phyloP scores from a whole-genome alignment of 2,113 vertebrate genomes.

The Cynopterus brachyotis region DNA sequence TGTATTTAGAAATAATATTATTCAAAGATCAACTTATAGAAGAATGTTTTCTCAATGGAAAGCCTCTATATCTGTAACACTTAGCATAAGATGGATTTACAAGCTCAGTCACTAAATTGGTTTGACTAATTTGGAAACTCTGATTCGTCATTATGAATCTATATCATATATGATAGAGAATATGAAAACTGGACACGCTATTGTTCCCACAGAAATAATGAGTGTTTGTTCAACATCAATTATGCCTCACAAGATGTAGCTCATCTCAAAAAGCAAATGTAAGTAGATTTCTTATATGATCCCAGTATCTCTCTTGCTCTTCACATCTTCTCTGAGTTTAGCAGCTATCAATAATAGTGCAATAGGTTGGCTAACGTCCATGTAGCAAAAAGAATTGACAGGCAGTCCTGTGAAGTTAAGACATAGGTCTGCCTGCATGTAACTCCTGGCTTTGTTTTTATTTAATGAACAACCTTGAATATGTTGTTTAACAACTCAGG shows the following conservation, averaged over 20 bases:
- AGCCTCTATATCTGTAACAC: not conserved
- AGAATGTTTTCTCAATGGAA: not conserved
- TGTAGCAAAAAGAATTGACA: not conserved
- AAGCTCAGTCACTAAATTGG: not conserved
- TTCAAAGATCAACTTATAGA: not conserved
- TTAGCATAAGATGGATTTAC: not conserved
- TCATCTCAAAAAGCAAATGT: not conserved
- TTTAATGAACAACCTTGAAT: not conserved
- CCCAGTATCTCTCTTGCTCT: not conserved
- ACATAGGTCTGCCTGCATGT: not conserved
- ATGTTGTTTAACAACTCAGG: not conserved
- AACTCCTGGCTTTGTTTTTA: not conserved
- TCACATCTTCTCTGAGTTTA: not conserved
- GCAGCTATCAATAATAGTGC: rapidly evolving
- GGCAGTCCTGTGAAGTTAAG: not conserved
- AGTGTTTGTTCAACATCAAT: not conserved
- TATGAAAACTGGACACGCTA: not conserved
- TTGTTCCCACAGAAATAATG: not conserved
- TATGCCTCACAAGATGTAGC: not conserved
- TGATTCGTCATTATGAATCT: not conserved
- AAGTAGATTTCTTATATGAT: not conserved
- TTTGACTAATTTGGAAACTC: not conserved
- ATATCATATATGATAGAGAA: rapidly evolving
- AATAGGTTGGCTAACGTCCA: rapidly evolving
- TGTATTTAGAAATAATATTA: not conserved